Evolutionary conservation across 2,888 invertebrate genomes (phyloP).

Genomic region (Tachina fera): DNA sequence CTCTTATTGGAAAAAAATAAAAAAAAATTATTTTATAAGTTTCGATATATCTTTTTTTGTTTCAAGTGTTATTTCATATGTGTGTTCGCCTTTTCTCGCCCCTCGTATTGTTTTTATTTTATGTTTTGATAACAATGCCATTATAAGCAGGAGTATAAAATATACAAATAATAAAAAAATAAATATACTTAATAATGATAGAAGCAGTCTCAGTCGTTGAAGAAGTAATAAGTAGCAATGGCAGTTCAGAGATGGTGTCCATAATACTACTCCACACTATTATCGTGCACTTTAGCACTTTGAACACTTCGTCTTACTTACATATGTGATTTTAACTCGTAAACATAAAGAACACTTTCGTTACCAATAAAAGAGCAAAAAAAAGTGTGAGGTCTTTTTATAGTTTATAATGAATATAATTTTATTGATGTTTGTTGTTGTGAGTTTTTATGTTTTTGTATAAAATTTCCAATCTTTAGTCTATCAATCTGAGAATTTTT

Average conservation of each 20-base stretch:
- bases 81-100: background rate
- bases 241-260: conserved; percentile 39
- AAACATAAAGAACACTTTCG: conserved; percentile 46
- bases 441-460: conserved; percentile 20
- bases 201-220: conserved; percentile 18
- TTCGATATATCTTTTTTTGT: conserved; percentile 27
- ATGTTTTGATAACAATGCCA: conserved; percentile 79
- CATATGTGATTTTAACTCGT: conserved; percentile 21
- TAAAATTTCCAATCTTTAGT: conserved; percentile 62
- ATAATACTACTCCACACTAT: conserved; percentile 55
- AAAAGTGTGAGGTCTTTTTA: conserved; percentile 65
- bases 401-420: conserved; percentile 60
- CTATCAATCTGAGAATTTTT: conserved; percentile 60
- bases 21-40: background rate
- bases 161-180: conserved; percentile 56
- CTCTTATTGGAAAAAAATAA: conserved; percentile 1
- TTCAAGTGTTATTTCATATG: conserved; percentile 66
- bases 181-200: conserved; percentile 41
- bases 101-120: conserved; percentile 51
- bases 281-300: conserved; percentile 58
- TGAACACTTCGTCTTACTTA: conserved; percentile 25
- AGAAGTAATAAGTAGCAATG: conserved; percentile 39
- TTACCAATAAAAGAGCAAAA: background rate
- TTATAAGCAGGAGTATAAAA: conserved; percentile 79
- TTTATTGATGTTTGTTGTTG: conserved; percentile 16